Percentiles rank a stretch among this genome's conserved stretches.
Evolutionary conservation across 2,797 vertebrate genomes (phyloP).

Genomic region (Syngnathus acus): DNA sequence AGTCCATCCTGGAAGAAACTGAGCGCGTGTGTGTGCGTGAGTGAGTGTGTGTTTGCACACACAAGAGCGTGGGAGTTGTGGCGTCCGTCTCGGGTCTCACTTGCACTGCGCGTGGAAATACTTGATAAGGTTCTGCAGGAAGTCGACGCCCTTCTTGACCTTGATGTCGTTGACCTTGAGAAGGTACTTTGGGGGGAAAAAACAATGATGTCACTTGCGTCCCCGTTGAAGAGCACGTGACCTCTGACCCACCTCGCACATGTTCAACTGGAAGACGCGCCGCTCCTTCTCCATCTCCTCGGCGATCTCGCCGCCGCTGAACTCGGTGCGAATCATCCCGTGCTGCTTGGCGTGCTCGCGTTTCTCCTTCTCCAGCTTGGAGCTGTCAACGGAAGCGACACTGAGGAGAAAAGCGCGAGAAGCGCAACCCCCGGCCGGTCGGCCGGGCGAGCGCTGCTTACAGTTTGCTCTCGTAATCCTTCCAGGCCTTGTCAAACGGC

Average conservation of each 20-base stretch:
- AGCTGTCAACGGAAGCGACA: slow-evolving; percentile 28
- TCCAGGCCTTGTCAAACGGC: slow-evolving; percentile 97
- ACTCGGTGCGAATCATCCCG: slow-evolving; percentile 93
- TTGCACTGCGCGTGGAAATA: slow-evolving; percentile 98
- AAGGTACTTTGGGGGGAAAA: slow-evolving; percentile 75
- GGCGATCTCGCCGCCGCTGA: slow-evolving; percentile 93
- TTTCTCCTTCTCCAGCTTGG: slow-evolving; percentile 95
- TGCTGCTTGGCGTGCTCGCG: slow-evolving; percentile 89
- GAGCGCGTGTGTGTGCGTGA: background rate
- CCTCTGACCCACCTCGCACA: slow-evolving; percentile 79
- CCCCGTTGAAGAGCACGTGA: background rate
- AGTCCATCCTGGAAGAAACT: slow-evolving; percentile 97
- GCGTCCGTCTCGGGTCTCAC: slow-evolving; percentile 57
- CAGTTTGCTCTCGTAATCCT: slow-evolving; percentile 97
- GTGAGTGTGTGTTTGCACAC: background rate
- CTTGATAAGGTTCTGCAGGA: slow-evolving; percentile 96
- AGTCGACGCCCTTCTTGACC: slow-evolving; percentile 92
- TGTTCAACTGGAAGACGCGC: slow-evolving; percentile 87
- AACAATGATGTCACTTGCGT: background rate
- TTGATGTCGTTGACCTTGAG: slow-evolving; percentile 99
- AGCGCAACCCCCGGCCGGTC: too few species aligned
- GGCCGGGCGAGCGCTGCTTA: slow-evolving; percentile 43
- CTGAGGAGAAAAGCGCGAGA: background rate
- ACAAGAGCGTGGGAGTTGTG: too few species aligned
- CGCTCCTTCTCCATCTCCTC: slow-evolving; percentile 97